phyloP scores from a whole-genome alignment of 2,113 vertebrate species.

The Megaceryle torquata region DNA sequence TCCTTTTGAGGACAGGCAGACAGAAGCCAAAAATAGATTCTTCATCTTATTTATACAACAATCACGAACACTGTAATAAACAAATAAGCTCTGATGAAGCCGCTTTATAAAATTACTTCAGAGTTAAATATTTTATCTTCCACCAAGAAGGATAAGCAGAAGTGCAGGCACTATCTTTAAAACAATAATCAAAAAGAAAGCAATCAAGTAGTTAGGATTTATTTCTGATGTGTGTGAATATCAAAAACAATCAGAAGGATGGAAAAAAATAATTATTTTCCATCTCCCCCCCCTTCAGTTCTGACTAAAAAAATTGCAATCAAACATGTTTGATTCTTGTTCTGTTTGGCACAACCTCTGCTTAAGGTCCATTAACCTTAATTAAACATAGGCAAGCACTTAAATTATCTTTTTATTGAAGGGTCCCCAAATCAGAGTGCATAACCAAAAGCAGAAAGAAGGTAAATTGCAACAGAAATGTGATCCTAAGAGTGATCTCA shows the following conservation, averaged over 20 bases:
- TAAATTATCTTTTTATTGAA: neutral
- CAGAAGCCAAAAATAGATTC: slow-evolving; percentile 37
- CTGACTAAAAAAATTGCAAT: neutral
- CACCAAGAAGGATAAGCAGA: neutral
- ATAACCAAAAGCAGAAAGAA: neutral
- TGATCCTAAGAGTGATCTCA: neutral
- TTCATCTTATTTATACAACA: slow-evolving; percentile 60
- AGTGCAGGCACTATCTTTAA: slow-evolving; percentile 12
- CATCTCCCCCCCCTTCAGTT: neutral
- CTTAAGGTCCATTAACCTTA: neutral
- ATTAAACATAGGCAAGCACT: neutral
- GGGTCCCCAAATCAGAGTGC: neutral
- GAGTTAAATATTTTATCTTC: slow-evolving; percentile 50
- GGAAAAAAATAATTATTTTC: neutral
- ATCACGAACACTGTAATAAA: slow-evolving; percentile 53
- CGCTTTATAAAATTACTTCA: slow-evolving; percentile 53
- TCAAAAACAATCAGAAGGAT: neutral
- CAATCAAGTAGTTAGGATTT: neutral
- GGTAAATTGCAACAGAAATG: neutral
- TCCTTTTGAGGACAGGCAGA: slow-evolving; percentile 25
- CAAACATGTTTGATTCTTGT: neutral
- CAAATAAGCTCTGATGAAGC: slow-evolving; percentile 55
- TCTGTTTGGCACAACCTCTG: neutral
- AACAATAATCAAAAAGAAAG: neutral
- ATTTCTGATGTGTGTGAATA: neutral